Conservation (phyloP, 1,140 invertebrate species). For the Orussus abietinus region DNA sequence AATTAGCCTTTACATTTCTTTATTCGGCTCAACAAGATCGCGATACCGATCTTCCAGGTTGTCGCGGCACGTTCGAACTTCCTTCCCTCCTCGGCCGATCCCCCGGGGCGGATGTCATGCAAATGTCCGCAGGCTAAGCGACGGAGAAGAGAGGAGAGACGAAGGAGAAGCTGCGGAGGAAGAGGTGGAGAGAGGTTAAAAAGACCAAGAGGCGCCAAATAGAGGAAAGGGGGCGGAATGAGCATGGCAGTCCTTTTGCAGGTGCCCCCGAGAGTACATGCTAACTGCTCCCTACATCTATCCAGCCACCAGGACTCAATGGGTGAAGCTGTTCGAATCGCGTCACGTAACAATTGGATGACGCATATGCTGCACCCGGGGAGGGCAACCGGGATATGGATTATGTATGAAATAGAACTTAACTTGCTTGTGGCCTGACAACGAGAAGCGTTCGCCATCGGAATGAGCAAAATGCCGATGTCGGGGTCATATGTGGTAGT, state of each 20-base stretch:
- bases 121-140: slow-evolving; percentile 2
- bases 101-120: slow-evolving; percentile 2
- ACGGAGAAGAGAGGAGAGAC: slow-evolving; percentile 3
- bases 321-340: no score
- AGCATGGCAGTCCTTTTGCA: background rate
- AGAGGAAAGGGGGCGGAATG: background rate
- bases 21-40: slow-evolving; percentile 41
- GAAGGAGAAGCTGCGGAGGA: slow-evolving; percentile 9
- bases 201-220: slow-evolving; percentile 1
- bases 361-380: no score
- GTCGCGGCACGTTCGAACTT: slow-evolving; percentile 14
- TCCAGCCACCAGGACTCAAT: no score
- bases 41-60: slow-evolving; percentile 38
- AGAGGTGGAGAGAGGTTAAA: no score
- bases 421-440: no score
- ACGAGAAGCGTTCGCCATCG: no score
- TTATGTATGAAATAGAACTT: no score
- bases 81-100: slow-evolving; percentile 2
- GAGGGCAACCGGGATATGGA: no score
- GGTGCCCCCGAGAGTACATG: background rate
- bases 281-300: background rate
- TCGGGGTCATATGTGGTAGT: no score
- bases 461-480: no score
- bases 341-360: no score
- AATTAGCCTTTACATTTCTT: slow-evolving; percentile 50